Evolutionary conservation across 2,888 invertebrate species (phyloP), one percentile per base, ranked within the genome.

Genomic region (Chymomyza procnemis): DNA sequence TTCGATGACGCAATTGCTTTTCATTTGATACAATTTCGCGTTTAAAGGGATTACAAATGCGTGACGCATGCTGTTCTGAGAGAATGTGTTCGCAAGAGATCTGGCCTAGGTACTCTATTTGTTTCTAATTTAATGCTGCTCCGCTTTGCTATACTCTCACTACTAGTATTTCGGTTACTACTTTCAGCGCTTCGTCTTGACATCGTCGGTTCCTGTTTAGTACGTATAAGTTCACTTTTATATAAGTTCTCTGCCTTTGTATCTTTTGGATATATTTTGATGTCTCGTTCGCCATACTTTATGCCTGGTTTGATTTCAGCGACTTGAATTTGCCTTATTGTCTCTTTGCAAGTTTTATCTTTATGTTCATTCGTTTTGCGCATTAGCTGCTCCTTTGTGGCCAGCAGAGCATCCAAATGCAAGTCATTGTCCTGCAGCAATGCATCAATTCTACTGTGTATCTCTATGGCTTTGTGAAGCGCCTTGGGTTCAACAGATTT

Each of bases 361-460:
- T 72, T 78, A 50, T 85, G 68, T 61, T 86, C 83, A 54, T 76
- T 82, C 26, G 81, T 80, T 30, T 88, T 81, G 6, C 82, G 86
- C 26, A 86, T 22, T 16, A 87, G 64, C 48, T 80, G 76, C 47
- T 78, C 85, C 48, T 76, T 77, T 3, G 72, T 76, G 55, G 79
- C 87, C 55, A 85, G 54, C 64, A 89, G 74, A 6, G 80, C 72
- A 22, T 88, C 88, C 21, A 84, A 66, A 56, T 88, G 80, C 16
- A 88, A 71, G 64, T 88, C 89, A 12, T 87, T 80, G 4, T 89
- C 89, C 52, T 89, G 80, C 6, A 89, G 76, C 64, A 89, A 66
- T 22, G 89, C 89, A 3, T 84, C 89, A 62, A 89, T 89, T 12
- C 89, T 83, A 60, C 78, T 86, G 30, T 89, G 88, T 70, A 88